Conservation (phyloP, 53 echinoderm and acorn worm species). For the Patiria pectinifera region DNA sequence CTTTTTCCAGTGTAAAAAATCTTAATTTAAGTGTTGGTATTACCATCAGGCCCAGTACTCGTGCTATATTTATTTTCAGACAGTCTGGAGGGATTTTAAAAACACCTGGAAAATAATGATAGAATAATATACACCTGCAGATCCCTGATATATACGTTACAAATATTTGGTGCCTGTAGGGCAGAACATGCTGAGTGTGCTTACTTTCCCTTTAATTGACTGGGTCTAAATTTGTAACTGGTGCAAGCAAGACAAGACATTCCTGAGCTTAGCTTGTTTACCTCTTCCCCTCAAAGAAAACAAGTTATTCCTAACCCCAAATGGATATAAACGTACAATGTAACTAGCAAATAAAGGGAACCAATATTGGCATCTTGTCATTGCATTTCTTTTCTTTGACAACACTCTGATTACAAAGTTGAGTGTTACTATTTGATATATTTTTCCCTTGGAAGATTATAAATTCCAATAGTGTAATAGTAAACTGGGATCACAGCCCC, state of each 20-base stretch:
- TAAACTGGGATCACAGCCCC: neutral
- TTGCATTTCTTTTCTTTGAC: neutral
- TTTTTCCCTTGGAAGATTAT: neutral
- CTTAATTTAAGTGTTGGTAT: no score
- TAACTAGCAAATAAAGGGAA: neutral
- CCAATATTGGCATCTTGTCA: neutral
- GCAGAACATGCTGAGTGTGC: no score
- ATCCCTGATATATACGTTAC: neutral
- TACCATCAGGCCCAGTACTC: neutral
- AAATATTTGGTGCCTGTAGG: neutral
- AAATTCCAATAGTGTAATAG: neutral
- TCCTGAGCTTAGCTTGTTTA: no score
- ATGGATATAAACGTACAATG: no score
- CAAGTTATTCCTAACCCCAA: no score
- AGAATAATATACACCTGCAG: constrained; percentile 23
- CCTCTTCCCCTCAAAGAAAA: no score
- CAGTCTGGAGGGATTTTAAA: neutral
- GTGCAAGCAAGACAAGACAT: no score
- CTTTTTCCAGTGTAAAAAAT: no score
- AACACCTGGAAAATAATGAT: constrained; percentile 7
- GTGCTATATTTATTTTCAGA: neutral
- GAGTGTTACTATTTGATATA: neutral
- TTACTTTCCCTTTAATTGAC: no score
- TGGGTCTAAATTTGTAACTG: no score
- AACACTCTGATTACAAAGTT: neutral